phyloP scores from a whole-genome alignment of 2,888 invertebrate species.

The Coenonympha glycerion region DNA sequence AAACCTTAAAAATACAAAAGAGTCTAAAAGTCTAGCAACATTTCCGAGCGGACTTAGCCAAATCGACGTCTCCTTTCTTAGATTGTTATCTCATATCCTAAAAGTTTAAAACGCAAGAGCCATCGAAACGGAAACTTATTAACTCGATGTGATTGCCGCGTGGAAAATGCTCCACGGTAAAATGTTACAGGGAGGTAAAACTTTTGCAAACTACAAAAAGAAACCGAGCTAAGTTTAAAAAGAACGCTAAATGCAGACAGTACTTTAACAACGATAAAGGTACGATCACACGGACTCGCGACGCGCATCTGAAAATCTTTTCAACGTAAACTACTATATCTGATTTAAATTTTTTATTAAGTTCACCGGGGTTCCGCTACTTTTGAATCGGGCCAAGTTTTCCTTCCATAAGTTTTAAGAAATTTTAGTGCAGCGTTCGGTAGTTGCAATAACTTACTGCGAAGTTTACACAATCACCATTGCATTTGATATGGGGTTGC shows the following conservation, averaged over 20 bases:
- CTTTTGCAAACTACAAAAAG: slow-evolving; percentile 69
- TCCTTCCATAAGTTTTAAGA: slow-evolving; percentile 10
- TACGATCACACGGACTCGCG: slow-evolving; percentile 26
- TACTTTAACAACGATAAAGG: slow-evolving; percentile 49
- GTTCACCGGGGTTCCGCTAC: slow-evolving; percentile 6
- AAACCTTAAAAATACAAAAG: slow-evolving; percentile 4
- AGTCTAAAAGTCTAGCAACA: slow-evolving; percentile 22
- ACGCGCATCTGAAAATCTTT: slow-evolving; percentile 20
- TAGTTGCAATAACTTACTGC: slow-evolving; percentile 9
- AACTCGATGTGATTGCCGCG: slow-evolving; percentile 74
- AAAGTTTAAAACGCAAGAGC: slow-evolving; percentile 74
- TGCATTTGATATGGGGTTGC: slow-evolving; percentile 5
- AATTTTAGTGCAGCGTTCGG: slow-evolving; percentile 11
- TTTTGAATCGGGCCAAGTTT: slow-evolving; percentile 7
- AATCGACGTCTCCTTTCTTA: slow-evolving; percentile 70
- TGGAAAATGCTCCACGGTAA: slow-evolving; percentile 67
- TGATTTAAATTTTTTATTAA: slow-evolving; percentile 12
- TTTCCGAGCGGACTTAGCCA: slow-evolving; percentile 59
- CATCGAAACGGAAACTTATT: slow-evolving; percentile 74
- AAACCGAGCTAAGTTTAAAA: slow-evolving; percentile 66
- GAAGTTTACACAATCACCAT: slow-evolving; percentile 12
- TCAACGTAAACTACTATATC: slow-evolving; percentile 1
- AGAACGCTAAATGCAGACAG: slow-evolving; percentile 65
- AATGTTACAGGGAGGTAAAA: slow-evolving; percentile 72
- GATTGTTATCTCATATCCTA: slow-evolving; percentile 76